Conservation (phyloP, 2,113 vertebrate species). For the Catharus fuscescens region DNA sequence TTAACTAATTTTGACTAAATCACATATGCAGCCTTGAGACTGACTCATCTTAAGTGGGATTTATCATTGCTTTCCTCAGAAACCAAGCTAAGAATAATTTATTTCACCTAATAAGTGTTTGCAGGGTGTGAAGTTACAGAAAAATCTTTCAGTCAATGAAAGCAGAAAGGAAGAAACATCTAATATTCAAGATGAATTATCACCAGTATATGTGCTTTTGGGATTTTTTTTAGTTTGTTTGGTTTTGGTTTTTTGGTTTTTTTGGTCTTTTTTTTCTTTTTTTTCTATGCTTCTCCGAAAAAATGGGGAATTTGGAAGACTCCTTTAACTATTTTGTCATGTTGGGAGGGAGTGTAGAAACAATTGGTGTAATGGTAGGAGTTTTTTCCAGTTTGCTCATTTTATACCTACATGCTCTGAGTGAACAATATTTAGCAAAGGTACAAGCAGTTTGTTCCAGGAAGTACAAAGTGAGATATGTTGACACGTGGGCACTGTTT, state of each 20-base stretch:
- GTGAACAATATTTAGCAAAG: neutral
- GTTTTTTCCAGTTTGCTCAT: neutral
- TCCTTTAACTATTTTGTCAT: neutral
- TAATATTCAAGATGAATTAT: neutral
- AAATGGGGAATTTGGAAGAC: neutral
- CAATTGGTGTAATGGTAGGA: neutral
- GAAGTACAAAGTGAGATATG: neutral
- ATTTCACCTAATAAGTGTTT: neutral
- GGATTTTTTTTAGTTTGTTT: too few species aligned
- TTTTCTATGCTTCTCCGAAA: neutral
- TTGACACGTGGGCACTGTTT: accelerated
- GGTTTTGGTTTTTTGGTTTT: neutral
- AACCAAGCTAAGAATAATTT: neutral
- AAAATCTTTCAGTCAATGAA: neutral
- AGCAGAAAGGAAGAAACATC: neutral
- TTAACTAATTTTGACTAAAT: neutral
- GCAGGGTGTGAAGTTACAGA: neutral
- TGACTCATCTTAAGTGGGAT: neutral
- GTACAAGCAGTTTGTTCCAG: neutral
- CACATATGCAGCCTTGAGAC: neutral
- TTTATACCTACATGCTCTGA: neutral
- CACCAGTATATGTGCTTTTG: neutral
- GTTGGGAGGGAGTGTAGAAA: neutral
- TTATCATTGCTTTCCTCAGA: neutral
- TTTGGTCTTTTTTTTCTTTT: too few species aligned